These are phyloP conservation scores for Vireo altiloquus DNA, from an alignment of 2,113 vertebrate species.

Conservation along the genomic window DNA sequence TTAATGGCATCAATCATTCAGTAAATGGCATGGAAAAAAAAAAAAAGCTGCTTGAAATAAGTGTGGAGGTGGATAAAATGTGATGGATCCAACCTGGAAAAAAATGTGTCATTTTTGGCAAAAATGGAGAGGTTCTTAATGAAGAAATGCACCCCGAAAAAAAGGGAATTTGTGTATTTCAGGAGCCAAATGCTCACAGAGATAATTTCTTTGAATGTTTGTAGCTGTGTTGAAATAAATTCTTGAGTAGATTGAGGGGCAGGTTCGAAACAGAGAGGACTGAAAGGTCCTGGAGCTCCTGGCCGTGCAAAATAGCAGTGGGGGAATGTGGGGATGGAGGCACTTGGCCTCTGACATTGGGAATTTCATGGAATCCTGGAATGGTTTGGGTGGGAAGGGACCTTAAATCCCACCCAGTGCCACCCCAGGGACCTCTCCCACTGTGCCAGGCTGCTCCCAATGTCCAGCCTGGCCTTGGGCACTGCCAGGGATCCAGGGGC, in stretches of 20 bases:
- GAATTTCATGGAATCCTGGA: neutral
- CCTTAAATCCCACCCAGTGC: neutral
- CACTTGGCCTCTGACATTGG: neutral
- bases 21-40: neutral
- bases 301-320: too few relatives aligned
- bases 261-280: neutral
- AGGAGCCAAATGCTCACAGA: neutral
- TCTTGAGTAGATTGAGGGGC: neutral
- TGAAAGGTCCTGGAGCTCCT: neutral
- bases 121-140: neutral
- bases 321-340: neutral
- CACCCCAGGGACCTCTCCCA: too few relatives aligned
- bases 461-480: too few relatives aligned
- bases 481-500: too few relatives aligned
- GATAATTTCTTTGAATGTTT: neutral
- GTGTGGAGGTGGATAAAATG: neutral
- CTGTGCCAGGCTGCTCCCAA: too few relatives aligned
- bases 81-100: neutral
- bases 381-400: neutral
- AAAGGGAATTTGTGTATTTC: neutral
- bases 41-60: neutral
- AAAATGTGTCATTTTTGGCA: neutral
- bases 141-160: neutral
- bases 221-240: neutral
- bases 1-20: neutral